phyloP scores from a whole-genome alignment of 1,140 invertebrate species.

The Cydia amplana region DNA sequence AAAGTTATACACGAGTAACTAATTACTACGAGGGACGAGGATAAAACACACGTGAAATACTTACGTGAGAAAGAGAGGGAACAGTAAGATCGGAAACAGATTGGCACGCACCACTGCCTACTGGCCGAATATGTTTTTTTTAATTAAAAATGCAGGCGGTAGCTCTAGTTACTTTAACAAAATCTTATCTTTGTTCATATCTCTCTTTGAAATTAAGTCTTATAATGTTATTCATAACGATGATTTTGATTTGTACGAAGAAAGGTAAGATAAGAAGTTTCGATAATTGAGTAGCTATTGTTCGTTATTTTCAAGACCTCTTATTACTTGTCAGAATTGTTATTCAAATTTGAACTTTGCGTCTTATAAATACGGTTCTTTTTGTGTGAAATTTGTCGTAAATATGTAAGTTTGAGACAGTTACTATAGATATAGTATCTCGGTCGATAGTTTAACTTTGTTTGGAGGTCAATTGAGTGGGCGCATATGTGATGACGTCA shows the following conservation, averaged over 20 bases:
- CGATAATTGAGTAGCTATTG: background rate
- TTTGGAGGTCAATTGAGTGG: slow-evolving; percentile 12
- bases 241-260: background rate
- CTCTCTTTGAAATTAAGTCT: background rate
- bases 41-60: slow-evolving; percentile 34
- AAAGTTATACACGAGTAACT: slow-evolving; percentile 71
- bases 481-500: background rate
- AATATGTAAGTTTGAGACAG: background rate
- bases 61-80: slow-evolving; percentile 42
- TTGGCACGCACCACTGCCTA: slow-evolving; percentile 66
- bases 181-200: background rate
- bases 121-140: slow-evolving; percentile 70
- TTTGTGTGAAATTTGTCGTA: background rate
- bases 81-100: slow-evolving; percentile 66
- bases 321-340: background rate
- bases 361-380: background rate
- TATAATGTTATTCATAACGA: background rate
- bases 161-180: slow-evolving; percentile 32
- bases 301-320: background rate
- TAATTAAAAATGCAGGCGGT: slow-evolving; percentile 70
- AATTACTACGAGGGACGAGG: slow-evolving; percentile 57
- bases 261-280: background rate
- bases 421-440: slow-evolving; percentile 53
- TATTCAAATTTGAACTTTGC: background rate
- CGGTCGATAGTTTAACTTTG: slow-evolving; percentile 47